These are phyloP conservation scores for Lepidurus apus DNA, from an alignment of 1,140 invertebrate species.

Conservation along the genomic window DNA sequence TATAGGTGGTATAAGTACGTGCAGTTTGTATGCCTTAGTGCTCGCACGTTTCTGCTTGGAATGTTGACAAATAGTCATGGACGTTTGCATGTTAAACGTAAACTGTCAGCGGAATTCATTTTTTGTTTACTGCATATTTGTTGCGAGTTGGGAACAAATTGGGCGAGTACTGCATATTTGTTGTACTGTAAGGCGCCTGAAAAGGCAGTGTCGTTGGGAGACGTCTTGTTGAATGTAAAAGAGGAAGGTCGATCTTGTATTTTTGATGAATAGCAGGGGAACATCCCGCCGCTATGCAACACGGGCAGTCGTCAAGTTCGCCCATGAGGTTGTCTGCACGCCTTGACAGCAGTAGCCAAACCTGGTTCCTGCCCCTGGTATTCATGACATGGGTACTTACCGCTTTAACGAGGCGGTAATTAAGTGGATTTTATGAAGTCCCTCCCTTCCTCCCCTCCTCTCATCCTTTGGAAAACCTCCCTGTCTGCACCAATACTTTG, in stretches of 20 bases:
- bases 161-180: too few species aligned
- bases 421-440: neutral
- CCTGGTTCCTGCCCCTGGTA: conserved; percentile 2
- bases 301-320: conserved; percentile 41
- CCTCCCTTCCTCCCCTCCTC: neutral
- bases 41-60: too few species aligned
- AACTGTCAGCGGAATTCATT: too few species aligned
- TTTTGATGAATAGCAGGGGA: conserved; percentile 41
- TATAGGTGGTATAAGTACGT: too few species aligned
- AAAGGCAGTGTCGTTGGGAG: too few species aligned
- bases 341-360: conserved; percentile 5
- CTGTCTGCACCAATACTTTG: neutral
- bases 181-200: too few species aligned
- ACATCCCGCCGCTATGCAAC: conserved; percentile 55
- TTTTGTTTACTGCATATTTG: too few species aligned
- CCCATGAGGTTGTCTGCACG: neutral
- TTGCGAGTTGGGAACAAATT: too few species aligned
- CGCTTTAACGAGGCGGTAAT: conserved; percentile 4
- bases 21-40: too few species aligned
- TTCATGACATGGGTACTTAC: neutral
- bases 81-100: too few species aligned
- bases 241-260: neutral
- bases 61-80: too few species aligned
- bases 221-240: neutral
- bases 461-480: neutral